Base-by-base conservation (phyloP, 1,140 invertebrate genomes). In the Drosophila grimshawi region DNA sequence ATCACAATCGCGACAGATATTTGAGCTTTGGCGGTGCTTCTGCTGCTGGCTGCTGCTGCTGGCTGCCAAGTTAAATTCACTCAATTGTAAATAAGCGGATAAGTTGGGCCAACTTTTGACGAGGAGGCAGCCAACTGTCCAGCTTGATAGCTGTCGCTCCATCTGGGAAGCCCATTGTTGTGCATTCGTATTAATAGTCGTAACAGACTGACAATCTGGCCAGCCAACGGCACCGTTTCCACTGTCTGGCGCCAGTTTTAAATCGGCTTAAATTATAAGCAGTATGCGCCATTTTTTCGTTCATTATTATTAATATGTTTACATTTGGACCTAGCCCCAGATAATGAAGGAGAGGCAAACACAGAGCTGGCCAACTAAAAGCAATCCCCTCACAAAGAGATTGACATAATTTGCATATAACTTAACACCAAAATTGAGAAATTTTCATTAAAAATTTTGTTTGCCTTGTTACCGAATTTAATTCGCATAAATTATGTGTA, bases 261-360 rank as follows among this genome's bases (percentile, higher is more conserved):
- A 76, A 76, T 76, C 73, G 73, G 73, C 73, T 76, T 75, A 73
- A 72, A 61, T 49, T 76, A 63, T 66, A 80, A 66, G 67, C 68
- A 51, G 66, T 64, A 68, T 66, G 56, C 66, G 77, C 60, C 35
- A 55, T 78, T 74, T 71, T 74, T 83, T 48, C 51, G 2, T 39
- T 56, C 35, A 61, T 85, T 76, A 85, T 86, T 78, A 85, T 78
- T 81, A 86, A 80, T 73, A 70, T 85, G 81, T 86, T 86, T 80
- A 67, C 69, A 55, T 80, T 85, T 41, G 32, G 7, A 52, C 49
- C 63, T 48, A 74, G 45, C 27, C 29, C 76, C n/a, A 52, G 74
- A 72, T 65, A 60, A 65, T 76, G 39, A 11, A 37, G 35, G 53
- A 70, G 32, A 35, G 8, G 6, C 46, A 52, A 69, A 19, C 5